Base-by-base conservation (phyloP, 2,113 vertebrate genomes). In the Raphicerus campestris region DNA sequence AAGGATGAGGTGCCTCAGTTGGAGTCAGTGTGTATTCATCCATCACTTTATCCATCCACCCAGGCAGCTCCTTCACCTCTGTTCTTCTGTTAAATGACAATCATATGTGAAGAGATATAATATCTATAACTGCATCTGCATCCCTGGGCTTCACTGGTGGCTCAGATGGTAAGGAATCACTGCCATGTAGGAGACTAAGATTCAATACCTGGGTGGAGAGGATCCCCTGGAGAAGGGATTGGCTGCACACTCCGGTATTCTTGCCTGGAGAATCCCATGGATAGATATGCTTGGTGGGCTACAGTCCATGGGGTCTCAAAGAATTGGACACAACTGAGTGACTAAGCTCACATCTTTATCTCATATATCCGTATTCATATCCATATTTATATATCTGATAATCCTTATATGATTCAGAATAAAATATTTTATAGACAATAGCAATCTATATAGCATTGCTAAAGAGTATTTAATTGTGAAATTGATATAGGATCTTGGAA, bases 401-500 rank as follows among this genome's bases (percentile, higher is more conserved):
- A 42, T 91, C 39, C 42, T 92, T 77, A 56, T 24, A 47, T n/a
- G 58, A 87, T 45, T 15, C 42, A 94, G 66, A 94, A 70, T 75
- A 58, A 91, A 58, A 66, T 93, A 80, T 26, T 80, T 35, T 93
- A 73, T 45, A 32, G 11, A 70, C 49, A 86, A 63, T 75, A 61
- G 35, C 49, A 93, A 58, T 70, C 56, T 83, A 75, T n/a, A 39
- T 22, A 42, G 39, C 19, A 75, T 56, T 77, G 88, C 55, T 55
- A 3, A 85, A 73, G 11, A 35, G n/a, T 49, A 53, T 83, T 55
- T 32, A 35, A 93, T 56, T 89, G 45, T 91, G 89, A 91, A 93
- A 87, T 51, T 93, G 35, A 80, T 93, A 75, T 3, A 66, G 28
- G 24, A 77, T 92, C 77, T 95, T 94, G 49, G 45, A 96, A 93